Evolutionary conservation across 2,113 vertebrate genomes (phyloP).

Genomic region (Elephas maximus): DNA sequence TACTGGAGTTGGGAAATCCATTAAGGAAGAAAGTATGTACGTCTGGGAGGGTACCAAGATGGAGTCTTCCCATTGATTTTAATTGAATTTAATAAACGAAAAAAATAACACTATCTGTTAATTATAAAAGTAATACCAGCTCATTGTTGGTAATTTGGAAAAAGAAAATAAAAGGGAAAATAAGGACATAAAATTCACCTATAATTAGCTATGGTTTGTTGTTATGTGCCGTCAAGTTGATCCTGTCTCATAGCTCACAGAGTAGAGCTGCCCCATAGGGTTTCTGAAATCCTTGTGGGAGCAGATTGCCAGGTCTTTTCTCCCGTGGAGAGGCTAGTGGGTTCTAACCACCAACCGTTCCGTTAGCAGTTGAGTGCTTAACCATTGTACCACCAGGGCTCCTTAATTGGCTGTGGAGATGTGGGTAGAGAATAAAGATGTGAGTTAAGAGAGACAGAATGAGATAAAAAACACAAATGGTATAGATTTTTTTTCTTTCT

Average conservation of each 20-base stretch:
- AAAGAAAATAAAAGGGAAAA: slow-evolving; percentile 54
- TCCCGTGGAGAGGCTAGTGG: not conserved
- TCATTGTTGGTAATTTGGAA: not conserved
- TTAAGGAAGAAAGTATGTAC: not conserved
- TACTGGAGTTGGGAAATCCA: not conserved
- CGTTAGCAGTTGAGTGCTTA: not conserved
- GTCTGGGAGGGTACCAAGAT: not conserved
- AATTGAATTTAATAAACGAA: slow-evolving; percentile 16
- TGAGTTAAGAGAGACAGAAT: not conserved
- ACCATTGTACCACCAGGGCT: not conserved
- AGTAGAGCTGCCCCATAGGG: too few relatives aligned
- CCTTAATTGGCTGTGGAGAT: not conserved
- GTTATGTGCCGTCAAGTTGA: not conserved
- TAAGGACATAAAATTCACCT: slow-evolving; percentile 27
- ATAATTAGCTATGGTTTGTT: not conserved
- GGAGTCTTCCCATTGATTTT: not conserved
- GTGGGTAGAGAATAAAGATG: not conserved
- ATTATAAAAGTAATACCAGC: slow-evolving; percentile 13
- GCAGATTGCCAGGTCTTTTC: not conserved
- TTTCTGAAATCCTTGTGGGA: not conserved
- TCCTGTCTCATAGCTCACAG: too few relatives aligned
- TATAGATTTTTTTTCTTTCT: not conserved
- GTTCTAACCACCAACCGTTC: not conserved
- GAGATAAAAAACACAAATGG: not conserved
- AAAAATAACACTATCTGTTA: not conserved